Evolutionary conservation across 2,888 invertebrate genomes (phyloP).

Genomic region (Apamea sordens): DNA sequence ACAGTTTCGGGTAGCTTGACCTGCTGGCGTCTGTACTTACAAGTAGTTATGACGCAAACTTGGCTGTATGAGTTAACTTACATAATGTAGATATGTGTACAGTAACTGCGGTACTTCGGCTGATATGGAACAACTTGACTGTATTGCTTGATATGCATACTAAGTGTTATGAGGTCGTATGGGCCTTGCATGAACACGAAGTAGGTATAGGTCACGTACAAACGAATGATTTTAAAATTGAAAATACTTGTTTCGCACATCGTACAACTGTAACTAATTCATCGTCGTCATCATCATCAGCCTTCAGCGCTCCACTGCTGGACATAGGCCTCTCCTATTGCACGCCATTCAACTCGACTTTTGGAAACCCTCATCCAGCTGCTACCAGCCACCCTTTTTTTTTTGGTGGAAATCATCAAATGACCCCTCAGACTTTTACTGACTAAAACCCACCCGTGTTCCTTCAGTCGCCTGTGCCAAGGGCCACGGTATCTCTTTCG

Average conservation of each 20-base stretch:
- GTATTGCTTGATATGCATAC: conserved; percentile 15
- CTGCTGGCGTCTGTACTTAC: not conserved
- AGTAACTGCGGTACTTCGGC: conserved; percentile 8
- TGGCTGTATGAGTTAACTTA: conserved; percentile 40
- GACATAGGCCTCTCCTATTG: too few species aligned
- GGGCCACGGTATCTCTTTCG: too few species aligned
- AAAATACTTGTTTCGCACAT: not conserved
- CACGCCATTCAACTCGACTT: too few species aligned
- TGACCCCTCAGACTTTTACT: too few species aligned
- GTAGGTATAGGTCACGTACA: not conserved
- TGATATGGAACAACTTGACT: conserved; percentile 25
- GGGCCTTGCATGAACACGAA: not conserved
- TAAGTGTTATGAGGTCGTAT: not conserved
- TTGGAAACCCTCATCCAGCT: too few species aligned
- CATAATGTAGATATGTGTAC: conserved; percentile 40
- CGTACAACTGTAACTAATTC: not conserved
- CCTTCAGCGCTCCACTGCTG: too few species aligned
- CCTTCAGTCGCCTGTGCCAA: too few species aligned
- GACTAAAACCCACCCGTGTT: too few species aligned
- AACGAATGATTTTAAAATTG: not conserved
- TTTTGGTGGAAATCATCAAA: too few species aligned
- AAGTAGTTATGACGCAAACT: conserved; percentile 41
- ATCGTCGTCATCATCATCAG: too few species aligned
- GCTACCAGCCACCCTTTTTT: too few species aligned
- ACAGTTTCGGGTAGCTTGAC: too few species aligned